Conservation (phyloP, 2,888 invertebrate genomes). For the Lasioglossum marginatum region DNA sequence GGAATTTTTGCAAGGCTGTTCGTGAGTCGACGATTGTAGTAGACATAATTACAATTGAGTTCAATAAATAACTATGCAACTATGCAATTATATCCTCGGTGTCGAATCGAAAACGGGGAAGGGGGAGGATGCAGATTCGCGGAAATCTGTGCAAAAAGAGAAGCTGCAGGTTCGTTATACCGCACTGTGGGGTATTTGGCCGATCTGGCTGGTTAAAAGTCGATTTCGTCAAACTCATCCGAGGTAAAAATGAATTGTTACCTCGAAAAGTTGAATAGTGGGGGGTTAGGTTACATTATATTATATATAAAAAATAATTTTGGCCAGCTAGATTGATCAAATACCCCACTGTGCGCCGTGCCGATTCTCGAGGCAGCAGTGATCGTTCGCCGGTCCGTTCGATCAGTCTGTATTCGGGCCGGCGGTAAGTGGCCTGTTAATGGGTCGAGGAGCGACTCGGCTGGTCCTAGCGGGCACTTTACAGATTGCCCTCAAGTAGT, state of each 20-base stretch:
- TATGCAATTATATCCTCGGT: not conserved
- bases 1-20: not conserved
- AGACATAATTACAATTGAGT: not conserved
- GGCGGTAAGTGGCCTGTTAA: conserved; percentile 67
- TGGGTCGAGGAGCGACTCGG: conserved; percentile 65
- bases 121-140: conserved; percentile 1
- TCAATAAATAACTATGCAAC: not conserved
- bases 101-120: not conserved
- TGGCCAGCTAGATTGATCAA: too few relatives aligned
- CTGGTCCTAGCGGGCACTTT: conserved; percentile 68
- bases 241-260: too few relatives aligned
- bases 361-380: conserved; percentile 31
- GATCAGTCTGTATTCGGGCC: conserved; percentile 67
- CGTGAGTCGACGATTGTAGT: too few relatives aligned
- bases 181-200: too few relatives aligned
- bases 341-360: too few relatives aligned
- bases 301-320: too few relatives aligned
- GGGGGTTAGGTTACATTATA: too few relatives aligned
- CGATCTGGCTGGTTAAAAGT: too few relatives aligned
- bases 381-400: conserved; percentile 52
- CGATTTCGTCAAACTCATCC: too few relatives aligned
- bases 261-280: too few relatives aligned
- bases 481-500: conserved; percentile 70
- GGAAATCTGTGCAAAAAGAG: conserved; percentile 40
- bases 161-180: conserved; percentile 53